phyloP scores from a whole-genome alignment of 2,797 vertebrate species.

The Enteromius radiatus region DNA sequence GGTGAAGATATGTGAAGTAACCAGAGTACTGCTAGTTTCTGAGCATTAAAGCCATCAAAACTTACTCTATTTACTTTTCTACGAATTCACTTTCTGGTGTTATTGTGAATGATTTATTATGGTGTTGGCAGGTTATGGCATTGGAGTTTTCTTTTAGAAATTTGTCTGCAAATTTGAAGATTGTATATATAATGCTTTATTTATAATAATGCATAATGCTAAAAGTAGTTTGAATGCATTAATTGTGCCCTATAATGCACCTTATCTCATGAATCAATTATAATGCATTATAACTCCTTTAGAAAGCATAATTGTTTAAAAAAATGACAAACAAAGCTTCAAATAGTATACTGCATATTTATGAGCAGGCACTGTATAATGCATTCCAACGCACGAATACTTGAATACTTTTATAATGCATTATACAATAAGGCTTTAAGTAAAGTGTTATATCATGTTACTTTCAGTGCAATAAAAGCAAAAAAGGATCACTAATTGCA shows the following conservation, averaged over 20 bases:
- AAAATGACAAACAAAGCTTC: neutral
- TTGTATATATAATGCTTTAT: neutral
- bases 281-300: neutral
- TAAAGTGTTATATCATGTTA: neutral
- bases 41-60: neutral
- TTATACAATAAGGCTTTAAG: neutral
- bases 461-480: neutral
- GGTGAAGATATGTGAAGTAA: neutral
- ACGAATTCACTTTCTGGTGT: neutral
- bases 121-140: neutral
- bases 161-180: too few relatives aligned
- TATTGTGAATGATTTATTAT: neutral
- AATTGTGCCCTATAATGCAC: neutral
- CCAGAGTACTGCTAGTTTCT: conserved; percentile 4
- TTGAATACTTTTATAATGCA: neutral
- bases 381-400: neutral
- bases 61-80: neutral
- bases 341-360: neutral
- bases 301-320: neutral
- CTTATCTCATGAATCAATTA: neutral
- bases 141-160: neutral
- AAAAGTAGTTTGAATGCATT: neutral
- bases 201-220: too few relatives aligned
- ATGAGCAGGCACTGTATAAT: neutral
- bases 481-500: neutral